Conservation (phyloP, 2,113 vertebrate species). For the Micronycteris hirsuta region DNA sequence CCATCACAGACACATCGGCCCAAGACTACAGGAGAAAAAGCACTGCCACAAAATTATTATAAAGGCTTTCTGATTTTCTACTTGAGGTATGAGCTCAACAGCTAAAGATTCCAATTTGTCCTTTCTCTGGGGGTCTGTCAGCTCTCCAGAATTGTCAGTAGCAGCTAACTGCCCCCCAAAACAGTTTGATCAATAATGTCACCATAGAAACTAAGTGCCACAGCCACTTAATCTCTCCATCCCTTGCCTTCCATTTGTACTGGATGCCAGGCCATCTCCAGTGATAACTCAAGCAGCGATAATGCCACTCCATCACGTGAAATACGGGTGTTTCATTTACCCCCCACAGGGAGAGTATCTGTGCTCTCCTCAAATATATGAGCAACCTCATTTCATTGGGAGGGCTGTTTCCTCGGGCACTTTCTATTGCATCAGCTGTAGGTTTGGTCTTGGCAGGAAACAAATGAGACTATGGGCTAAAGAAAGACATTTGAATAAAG, state of each 20-base stretch:
- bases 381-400: not conserved
- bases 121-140: not conserved
- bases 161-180: not conserved
- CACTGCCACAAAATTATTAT: not conserved
- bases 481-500: not conserved
- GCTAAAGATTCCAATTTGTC: not conserved
- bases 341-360: not conserved
- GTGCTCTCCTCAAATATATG: not conserved
- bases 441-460: not conserved
- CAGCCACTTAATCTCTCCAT: not conserved
- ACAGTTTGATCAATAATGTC: not conserved
- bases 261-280: not conserved
- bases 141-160: not conserved
- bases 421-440: not conserved
- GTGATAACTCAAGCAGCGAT: not conserved
- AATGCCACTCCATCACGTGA: not conserved
- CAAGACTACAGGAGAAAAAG: not conserved
- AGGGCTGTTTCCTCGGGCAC: not conserved
- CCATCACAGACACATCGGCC: not conserved
- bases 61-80: not conserved
- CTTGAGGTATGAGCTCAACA: not conserved
- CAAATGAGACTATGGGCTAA: not conserved
- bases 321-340: not conserved
- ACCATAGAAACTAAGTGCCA: conserved; percentile 13
- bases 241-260: not conserved